phyloP scores from a whole-genome alignment of 2,888 invertebrate genomes.

The Chymomyza amoena region DNA sequence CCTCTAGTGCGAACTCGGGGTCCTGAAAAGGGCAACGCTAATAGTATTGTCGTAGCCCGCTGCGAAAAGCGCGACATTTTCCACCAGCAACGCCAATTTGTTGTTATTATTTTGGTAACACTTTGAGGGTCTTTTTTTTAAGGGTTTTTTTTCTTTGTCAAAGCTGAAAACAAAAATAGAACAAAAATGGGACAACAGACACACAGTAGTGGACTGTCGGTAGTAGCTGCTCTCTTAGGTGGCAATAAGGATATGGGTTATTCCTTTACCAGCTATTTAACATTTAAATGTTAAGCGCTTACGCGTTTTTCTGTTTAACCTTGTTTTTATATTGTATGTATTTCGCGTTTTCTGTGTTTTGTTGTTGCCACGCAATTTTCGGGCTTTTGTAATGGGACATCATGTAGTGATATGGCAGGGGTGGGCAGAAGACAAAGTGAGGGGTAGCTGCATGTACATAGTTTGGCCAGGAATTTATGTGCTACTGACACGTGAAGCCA shows the following conservation, averaged over 20 bases:
- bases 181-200: neutral
- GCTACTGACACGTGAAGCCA: constrained; percentile 47
- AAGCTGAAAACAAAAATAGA: constrained; percentile 23
- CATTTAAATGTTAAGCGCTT: constrained; percentile 66
- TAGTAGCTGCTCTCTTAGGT: constrained; percentile 19
- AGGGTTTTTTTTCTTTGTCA: constrained; percentile 40
- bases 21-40: constrained; percentile 14
- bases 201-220: neutral
- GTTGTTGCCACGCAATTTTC: constrained; percentile 7
- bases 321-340: constrained; percentile 17
- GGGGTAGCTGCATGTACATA: neutral
- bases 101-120: constrained; percentile 71
- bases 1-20: neutral
- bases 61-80: constrained; percentile 58
- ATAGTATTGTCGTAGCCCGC: constrained; percentile 55
- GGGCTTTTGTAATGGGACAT: neutral
- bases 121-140: constrained; percentile 43
- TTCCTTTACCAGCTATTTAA: constrained; percentile 74
- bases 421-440: neutral
- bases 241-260: constrained; percentile 68
- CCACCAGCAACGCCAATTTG: constrained; percentile 50
- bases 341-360: constrained; percentile 5
- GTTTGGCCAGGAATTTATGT: neutral
- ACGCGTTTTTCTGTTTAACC: constrained; percentile 34
- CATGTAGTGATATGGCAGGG: neutral